phyloP scores from a whole-genome alignment of 2,888 invertebrate genomes.

The Electrophaes corylata region DNA sequence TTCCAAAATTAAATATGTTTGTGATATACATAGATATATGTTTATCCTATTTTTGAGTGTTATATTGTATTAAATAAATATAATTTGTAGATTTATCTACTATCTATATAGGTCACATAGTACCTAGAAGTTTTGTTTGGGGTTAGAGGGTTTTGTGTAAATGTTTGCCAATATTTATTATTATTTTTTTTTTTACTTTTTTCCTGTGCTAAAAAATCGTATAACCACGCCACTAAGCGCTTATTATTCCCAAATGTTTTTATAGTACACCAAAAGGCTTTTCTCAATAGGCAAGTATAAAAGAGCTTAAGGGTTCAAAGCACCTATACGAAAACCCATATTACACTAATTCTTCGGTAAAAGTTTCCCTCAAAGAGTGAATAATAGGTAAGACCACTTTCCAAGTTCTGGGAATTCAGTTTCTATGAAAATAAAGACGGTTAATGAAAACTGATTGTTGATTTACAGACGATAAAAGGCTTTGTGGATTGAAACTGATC shows the following conservation, averaged over 20 bases:
- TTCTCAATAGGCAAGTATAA: background rate
- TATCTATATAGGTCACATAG: too few species aligned
- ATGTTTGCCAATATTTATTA: too few species aligned
- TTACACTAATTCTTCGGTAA: background rate
- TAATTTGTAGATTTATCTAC: too few species aligned
- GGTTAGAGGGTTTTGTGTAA: too few species aligned
- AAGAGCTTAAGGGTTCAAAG: conserved; percentile 7
- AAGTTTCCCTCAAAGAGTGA: conserved; percentile 11
- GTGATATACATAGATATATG: too few species aligned
- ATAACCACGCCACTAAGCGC: background rate
- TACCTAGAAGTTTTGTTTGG: too few species aligned
- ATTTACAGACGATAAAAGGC: too few species aligned
- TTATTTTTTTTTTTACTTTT: background rate
- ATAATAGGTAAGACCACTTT: conserved; percentile 10
- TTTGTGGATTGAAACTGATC: background rate
- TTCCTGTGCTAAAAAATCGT: background rate
- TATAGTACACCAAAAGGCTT: background rate
- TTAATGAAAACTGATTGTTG: background rate
- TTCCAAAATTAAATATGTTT: too few species aligned
- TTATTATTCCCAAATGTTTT: background rate
- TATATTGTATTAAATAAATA: too few species aligned
- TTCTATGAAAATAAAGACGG: background rate
- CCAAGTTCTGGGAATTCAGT: conserved; percentile 3
- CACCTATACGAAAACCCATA: conserved; percentile 1
- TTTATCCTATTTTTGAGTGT: too few species aligned